A percentile compares a stretch with the other conserved stretches of the same genome.
Evolutionary conservation across 1,140 invertebrate species (phyloP).

Genomic region (Adelges cooleyi): DNA sequence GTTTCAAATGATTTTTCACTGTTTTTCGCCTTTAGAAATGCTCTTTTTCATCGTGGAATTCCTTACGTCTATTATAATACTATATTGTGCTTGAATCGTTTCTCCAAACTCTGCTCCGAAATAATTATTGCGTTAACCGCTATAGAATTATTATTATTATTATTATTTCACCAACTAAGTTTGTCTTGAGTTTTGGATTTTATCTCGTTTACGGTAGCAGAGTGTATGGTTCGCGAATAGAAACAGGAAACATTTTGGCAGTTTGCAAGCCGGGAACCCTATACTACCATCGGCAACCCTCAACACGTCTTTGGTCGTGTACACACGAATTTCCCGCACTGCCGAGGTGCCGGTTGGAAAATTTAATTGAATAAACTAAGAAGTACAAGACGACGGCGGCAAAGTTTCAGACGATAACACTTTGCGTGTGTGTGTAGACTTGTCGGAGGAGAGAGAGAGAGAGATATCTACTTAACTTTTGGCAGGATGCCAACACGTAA

Average conservation of each 20-base stretch:
- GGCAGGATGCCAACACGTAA: conserved; percentile 14
- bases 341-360: not conserved
- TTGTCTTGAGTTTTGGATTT: not conserved
- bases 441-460: too few species aligned
- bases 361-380: conserved; percentile 14
- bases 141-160: too few species aligned
- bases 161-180: too few species aligned
- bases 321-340: not conserved
- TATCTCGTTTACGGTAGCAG: conserved; percentile 11
- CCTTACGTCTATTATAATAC: too few species aligned
- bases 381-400: not conserved
- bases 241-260: conserved; percentile 22
- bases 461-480: conserved; percentile 15
- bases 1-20: too few species aligned
- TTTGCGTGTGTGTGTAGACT: too few species aligned
- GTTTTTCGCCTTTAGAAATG: too few species aligned
- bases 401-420: conserved; percentile 6
- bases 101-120: too few species aligned
- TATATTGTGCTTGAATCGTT: too few species aligned
- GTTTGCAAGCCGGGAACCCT: conserved; percentile 10
- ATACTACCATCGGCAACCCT: not conserved
- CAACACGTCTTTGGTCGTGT: not conserved
- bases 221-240: too few species aligned
- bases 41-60: too few species aligned
- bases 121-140: too few species aligned